Base-by-base conservation (phyloP, 2,797 vertebrate species). In the Neosalanx taihuensis region DNA sequence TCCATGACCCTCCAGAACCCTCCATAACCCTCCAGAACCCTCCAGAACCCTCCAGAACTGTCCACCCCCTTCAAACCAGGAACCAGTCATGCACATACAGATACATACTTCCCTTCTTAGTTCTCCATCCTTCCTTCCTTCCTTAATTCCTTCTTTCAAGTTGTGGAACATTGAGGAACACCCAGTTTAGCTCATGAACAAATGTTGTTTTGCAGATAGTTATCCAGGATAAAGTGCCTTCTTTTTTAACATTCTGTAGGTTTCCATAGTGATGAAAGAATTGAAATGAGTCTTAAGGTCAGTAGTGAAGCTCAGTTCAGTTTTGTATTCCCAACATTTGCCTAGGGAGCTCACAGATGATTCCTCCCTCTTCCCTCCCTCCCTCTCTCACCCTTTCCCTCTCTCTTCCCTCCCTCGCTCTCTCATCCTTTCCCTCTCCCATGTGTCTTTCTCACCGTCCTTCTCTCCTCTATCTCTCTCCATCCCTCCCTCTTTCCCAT, bases 161-260 rank as follows among this genome's bases (percentile, higher is more conserved):
- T 87, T 76, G 72, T 59, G 84, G 83, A 84, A 83, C 88, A 91
- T 89, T 87, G 86, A 87, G 83, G 82, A 86, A 91, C 86, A 87
- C 89, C 86, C 80, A 80, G 77, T 82, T 69, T 73, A n/a, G 4
- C 79, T 82, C 83, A 72, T 91, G 86, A 87, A 86, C 75, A 90
- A 86, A 85, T 62, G 71, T 82, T 77, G 86, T 92, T 93, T 93
- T 93, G 91, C 92, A 93, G 91, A 92, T 90, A 84, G 88, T 90
- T 83, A 87, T 87, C 85, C 84, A 85, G 83, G 72, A 87, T 93
- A 93, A 93, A 93, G 91, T 93, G 92, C 91, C 83, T 88, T 89
- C 89, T 85, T 86, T 87, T 84, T 80, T 73, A 91, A 93, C 91
- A 93, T 93, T 93, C 92, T 88, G 88, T 88, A 80, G 86, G 78